Base-by-base conservation (phyloP, 2,888 invertebrate genomes). In the Ichneumoninae sp. region DNA sequence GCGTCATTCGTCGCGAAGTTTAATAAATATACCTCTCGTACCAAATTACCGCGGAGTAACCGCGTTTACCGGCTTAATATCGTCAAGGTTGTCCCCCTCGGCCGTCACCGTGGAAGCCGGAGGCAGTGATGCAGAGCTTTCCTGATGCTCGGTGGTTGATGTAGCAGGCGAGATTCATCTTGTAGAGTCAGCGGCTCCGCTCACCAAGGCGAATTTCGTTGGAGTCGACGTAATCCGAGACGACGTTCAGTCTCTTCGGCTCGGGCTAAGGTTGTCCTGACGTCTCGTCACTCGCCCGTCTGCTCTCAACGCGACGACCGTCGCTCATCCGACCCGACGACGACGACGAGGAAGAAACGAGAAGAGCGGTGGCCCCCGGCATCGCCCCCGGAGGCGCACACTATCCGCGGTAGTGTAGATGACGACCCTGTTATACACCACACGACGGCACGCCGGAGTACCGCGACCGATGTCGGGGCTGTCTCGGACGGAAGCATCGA, bases 221-320 rank as follows among this genome's bases (percentile, higher is more conserved):
- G 87, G 86, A 88, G 86, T 85, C 86, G 80, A 52, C 86, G 91
- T 92, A 92, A 92, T 91, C 89, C 88, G 89, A 90, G 91, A 90
- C 91, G 92, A 91, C 89, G 86, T 88, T 88, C 83, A 87, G 90
- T 89, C 90, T 88, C 83, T 86, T 87, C 85, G 86, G 85, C 88
- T 87, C 83, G 86, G 60, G 85, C 83, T 87, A 85, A 87, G 88
- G 88, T 88, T 89, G 88, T 88, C 91, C 87, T 89, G 92, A 90
- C 91, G 88, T 90, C 91, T 91, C 92, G 92, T 92, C 92, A 92
- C 90, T 91, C 90, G 90, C 89, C 91, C 90, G 92, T 90, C 91
- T 89, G 89, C 89, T 90, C 90, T 90, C 90, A 89, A 89, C 90
- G 88, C 87, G 88, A 89, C 86, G 90, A 90, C 88, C 89, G 92